phyloP scores from a whole-genome alignment of 2,113 vertebrate species.

The Limnothrissa miodon region DNA sequence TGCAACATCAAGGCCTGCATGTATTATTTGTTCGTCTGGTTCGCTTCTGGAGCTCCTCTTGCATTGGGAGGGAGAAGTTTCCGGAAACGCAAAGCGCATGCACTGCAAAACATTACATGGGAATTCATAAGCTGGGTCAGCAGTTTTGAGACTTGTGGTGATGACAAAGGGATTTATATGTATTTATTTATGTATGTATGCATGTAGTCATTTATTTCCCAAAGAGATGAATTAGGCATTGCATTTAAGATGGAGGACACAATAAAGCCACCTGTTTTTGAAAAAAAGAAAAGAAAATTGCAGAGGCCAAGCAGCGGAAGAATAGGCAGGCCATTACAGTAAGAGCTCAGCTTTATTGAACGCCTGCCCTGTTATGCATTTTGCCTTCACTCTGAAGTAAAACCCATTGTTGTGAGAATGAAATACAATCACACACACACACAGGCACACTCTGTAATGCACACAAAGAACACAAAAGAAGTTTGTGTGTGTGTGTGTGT shows the following conservation, averaged over 20 bases:
- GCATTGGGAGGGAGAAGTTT: background rate
- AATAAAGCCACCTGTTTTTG: background rate
- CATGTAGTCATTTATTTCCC: background rate
- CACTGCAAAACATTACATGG: background rate
- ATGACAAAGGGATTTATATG: background rate
- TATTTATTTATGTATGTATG: background rate
- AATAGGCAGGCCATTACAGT: background rate
- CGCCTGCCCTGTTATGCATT: conserved; percentile 23
- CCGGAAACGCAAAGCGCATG: background rate
- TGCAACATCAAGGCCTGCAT: background rate
- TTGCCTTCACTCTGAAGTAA: conserved; percentile 5
- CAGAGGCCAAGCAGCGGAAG: background rate
- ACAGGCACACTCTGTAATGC: background rate
- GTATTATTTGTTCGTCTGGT: background rate
- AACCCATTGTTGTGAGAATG: conserved; percentile 21
- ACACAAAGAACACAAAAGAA: background rate
- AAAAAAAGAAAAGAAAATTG: background rate
- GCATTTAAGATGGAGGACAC: background rate
- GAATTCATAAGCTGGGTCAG: background rate
- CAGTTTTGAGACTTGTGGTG: background rate
- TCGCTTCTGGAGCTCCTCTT: background rate
- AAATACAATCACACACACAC: conserved; percentile 15
- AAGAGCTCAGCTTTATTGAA: conserved; percentile 27
- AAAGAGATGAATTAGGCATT: background rate
- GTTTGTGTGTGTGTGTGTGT: conserved; percentile 28